Conservation (phyloP, 1,140 invertebrate species). For the Leptinotarsa defecta region DNA sequence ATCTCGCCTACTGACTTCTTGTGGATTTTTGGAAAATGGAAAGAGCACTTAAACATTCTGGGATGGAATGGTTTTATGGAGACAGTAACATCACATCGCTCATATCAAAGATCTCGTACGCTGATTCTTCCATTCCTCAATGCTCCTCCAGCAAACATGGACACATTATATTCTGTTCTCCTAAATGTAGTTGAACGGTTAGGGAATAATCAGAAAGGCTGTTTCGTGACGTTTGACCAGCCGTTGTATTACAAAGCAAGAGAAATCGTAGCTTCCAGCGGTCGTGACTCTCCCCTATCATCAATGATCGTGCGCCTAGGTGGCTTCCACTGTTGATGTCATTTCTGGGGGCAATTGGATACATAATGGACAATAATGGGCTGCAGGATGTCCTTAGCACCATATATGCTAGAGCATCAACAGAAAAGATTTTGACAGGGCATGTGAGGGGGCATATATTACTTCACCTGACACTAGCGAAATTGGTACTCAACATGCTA, state of each 20-base stretch:
- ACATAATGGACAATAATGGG: slow-evolving; percentile 56
- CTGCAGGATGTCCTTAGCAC: slow-evolving; percentile 49
- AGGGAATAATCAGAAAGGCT: not conserved
- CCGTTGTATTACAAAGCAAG: slow-evolving; percentile 38
- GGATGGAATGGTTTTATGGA: slow-evolving; percentile 35
- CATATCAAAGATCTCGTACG: not conserved
- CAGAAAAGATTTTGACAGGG: slow-evolving; percentile 54
- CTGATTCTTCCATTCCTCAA: slow-evolving; percentile 17
- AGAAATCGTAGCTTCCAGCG: slow-evolving; percentile 31
- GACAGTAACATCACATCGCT: not conserved
- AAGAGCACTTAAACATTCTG: slow-evolving; percentile 25
- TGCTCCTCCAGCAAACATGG: slow-evolving; percentile 7
- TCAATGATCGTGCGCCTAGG: slow-evolving; percentile 42
- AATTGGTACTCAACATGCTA: not conserved
- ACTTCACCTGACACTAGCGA: not conserved
- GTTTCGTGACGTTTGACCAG: slow-evolving; percentile 31
- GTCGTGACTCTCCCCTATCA: slow-evolving; percentile 21
- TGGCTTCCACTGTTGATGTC: slow-evolving; percentile 54
- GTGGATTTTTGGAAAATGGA: not conserved
- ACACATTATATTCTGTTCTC: slow-evolving; percentile 20
- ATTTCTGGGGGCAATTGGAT: slow-evolving; percentile 54
- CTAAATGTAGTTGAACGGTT: not conserved
- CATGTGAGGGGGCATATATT: slow-evolving; percentile 41
- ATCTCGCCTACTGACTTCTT: not conserved
- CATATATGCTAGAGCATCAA: slow-evolving; percentile 42